Evolutionary conservation across 2,113 vertebrate genomes (phyloP), one percentile per base, ranked within the genome.

Genomic region (Epinephelus lanceolatus): DNA sequence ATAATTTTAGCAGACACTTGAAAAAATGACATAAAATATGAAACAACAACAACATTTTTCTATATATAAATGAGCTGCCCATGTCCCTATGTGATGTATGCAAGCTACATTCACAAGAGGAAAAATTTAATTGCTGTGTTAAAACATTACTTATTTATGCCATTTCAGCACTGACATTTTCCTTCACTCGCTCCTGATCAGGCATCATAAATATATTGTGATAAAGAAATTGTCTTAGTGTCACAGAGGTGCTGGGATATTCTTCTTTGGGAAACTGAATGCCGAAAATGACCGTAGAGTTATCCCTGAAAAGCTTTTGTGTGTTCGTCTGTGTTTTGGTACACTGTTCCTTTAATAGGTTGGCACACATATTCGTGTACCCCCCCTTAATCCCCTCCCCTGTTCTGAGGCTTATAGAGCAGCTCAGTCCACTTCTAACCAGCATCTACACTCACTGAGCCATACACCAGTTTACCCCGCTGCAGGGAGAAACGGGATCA

Each of bases 271-370:
- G 15, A 37, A 5, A 12, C 27, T 5, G 18, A 27, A 33, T 56
- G 45, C 23, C 0, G 23, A 61, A 33, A 55, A 9, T 10, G 6
- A 23, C 37, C 27, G 52, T 17, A 27, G 40, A 71, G 40, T 68
- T 51, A 25, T 71, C 59, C 77, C 59, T 78, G 63, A 69, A 71
- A 68, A 67, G 75, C 52, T 21, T 78, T 57, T 71, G 75, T 67
- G 70, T 57, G n/a, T 57, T 60, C 3, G 45, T 78, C 33, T 42
- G 42, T 91, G 84, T 84, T 84, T 75, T 73, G 47, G 33, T 81
- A 17, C 47, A 21, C 85, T 80, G 87, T 89, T 80, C 61, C 91
- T 93, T 93, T 92, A 92, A 93, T 88, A 89, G 81, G 69, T 88
- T 93, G 91, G 88, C 92, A 92, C 90, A 88, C 80, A 92, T 90